Percentiles rank a stretch among this genome's conserved stretches.
These are phyloP conservation scores for Aphaenogaster floridana DNA, from an alignment of 1,140 invertebrate species.

Conservation along the genomic window DNA sequence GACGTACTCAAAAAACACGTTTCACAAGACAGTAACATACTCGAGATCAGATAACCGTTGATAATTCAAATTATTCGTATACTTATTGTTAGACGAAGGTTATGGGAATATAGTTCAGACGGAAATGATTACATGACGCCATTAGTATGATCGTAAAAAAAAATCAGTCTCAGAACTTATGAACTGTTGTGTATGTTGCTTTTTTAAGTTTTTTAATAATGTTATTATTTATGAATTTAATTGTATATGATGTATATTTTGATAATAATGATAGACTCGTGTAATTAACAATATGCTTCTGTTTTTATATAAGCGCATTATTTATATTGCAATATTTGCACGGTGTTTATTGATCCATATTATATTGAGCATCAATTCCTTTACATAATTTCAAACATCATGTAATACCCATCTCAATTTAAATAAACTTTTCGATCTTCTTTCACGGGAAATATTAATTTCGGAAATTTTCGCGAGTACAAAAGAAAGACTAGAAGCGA, in stretches of 20 bases:
- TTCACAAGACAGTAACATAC: too few relatives aligned
- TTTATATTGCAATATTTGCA: slow-evolving; percentile 5
- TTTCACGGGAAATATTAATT: slow-evolving; percentile 5
- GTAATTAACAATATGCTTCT: not conserved
- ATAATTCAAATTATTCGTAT: too few relatives aligned
- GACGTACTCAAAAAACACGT: too few relatives aligned
- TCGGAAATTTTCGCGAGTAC: not conserved
- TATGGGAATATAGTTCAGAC: too few relatives aligned
- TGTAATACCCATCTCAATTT: not conserved
- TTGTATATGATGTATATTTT: not conserved
- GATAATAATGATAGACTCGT: too few relatives aligned
- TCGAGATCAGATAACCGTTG: too few relatives aligned
- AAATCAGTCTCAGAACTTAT: too few relatives aligned
- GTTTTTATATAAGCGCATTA: not conserved
- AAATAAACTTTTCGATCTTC: not conserved
- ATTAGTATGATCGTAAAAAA: too few relatives aligned
- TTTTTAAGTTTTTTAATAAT: not conserved
- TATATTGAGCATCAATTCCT: slow-evolving; percentile 14
- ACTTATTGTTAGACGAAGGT: too few relatives aligned
- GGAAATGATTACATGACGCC: too few relatives aligned
- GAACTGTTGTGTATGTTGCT: too few relatives aligned
- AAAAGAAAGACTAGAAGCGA: not conserved
- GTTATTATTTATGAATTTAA: not conserved
- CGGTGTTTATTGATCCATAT: slow-evolving; percentile 17
- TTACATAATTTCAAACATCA: not conserved